Base-by-base conservation (phyloP, 1,140 invertebrate genomes). In the Homarus americanus region DNA sequence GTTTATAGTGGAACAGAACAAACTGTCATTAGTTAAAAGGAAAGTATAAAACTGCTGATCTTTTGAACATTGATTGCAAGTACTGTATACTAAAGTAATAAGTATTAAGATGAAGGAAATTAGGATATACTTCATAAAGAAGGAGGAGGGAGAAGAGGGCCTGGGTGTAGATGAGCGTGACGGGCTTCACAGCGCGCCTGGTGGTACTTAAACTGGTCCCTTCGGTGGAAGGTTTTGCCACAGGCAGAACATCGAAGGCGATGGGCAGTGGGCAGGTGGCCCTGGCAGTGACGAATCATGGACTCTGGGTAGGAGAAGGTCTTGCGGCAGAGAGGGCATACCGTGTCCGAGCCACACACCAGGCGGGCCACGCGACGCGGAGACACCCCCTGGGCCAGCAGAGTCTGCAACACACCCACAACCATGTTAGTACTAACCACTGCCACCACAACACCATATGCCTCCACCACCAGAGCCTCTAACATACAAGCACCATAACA, bases 241-340 rank as follows among this genome's bases (percentile, higher is more conserved):
- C 91, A 91, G 44, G 84, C 41, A 69, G 91, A 34, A 49, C 91
- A 91, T 38, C 83, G 83, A 24, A 91, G 91, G 83, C 91, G 83
- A 78, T 91, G 84, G 9, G 76, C 40, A 73, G 84, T 87, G 41
- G 91, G 91, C 28, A 87, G 91, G 76, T 87, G 83, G 76, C 84
- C 91, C 66, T 91, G 91, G 84, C 91, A 91, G 84, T 87, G 91
- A 73, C 83, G 83, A 58, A 87, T 91, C 91, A 91, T 91, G 83
- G 91, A 91, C 91, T 91, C 91, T 58, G 91, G 91, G 84, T 82
- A 91, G 83, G 91, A 85, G 83, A 91, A 91, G 72, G 84, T 82
- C 76, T 91, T 91, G 83, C 83, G 76, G 79, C 91, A 91, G 49
- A 91, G 84, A 40, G 91, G 91, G 79, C 83, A 91, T 63, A 91